A percentile compares a stretch with the other conserved stretches of the same genome.
These are phyloP conservation scores for Apodemia mormo DNA, from an alignment of 2,888 invertebrate species.

Conservation along the genomic window DNA sequence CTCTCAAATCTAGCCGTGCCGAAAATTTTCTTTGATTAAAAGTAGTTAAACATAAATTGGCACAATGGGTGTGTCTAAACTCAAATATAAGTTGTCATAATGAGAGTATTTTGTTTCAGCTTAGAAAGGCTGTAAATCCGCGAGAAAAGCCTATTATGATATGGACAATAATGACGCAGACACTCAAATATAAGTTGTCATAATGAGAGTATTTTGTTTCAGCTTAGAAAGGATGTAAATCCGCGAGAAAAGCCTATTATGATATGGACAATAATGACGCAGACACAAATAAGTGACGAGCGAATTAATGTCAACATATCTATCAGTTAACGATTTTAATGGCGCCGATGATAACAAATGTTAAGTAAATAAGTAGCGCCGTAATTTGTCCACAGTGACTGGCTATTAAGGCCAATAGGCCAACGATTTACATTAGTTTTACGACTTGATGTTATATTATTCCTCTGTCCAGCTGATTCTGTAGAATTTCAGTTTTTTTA, in stretches of 20 bases:
- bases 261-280: background rate
- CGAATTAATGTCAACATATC: conserved; percentile 7
- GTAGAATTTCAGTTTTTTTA: too few relatives aligned
- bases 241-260: background rate
- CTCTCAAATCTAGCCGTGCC: too few relatives aligned
- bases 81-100: too few relatives aligned
- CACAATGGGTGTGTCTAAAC: too few relatives aligned
- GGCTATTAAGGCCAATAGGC: background rate
- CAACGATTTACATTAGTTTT: background rate
- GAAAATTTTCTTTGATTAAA: too few relatives aligned
- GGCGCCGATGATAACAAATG: conserved; percentile 6
- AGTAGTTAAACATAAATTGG: too few relatives aligned
- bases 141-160: background rate
- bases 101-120: too few relatives aligned
- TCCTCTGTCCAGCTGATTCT: background rate
- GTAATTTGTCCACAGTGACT: background rate
- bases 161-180: too few relatives aligned
- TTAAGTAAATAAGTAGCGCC: conserved; percentile 14
- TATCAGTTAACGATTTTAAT: conserved; percentile 14
- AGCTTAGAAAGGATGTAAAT: background rate
- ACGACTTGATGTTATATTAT: background rate
- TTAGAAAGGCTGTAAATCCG: background rate
- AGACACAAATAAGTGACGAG: conserved; percentile 11
- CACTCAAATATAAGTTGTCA: too few relatives aligned
- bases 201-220: too few relatives aligned